Percentiles rank a stretch among this genome's conserved stretches.
Evolutionary conservation across 2,113 vertebrate species (phyloP).

Genomic region (Tetrax tetrax): DNA sequence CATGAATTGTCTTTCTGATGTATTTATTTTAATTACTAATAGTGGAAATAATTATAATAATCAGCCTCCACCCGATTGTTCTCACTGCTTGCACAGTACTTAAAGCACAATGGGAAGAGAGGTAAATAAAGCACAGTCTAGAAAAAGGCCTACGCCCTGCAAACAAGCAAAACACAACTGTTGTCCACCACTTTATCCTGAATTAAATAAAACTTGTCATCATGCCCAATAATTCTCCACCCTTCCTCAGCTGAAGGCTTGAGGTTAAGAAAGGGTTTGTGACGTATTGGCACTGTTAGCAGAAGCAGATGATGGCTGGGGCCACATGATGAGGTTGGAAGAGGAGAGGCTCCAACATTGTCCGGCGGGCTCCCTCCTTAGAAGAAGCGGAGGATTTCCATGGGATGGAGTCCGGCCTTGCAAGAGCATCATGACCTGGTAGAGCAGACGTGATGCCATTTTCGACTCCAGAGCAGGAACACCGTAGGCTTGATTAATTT

Average conservation of each 20-base stretch:
- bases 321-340: not conserved
- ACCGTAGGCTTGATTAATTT: not conserved
- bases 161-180: slow-evolving; percentile 59
- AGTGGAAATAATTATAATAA: slow-evolving; percentile 65
- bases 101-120: slow-evolving; percentile 53
- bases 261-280: slow-evolving; percentile 5
- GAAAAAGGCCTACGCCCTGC: slow-evolving; percentile 35
- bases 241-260: slow-evolving; percentile 38
- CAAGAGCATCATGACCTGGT: not conserved
- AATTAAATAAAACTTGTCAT: slow-evolving; percentile 43
- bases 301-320: not conserved
- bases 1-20: slow-evolving; percentile 49
- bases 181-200: slow-evolving; percentile 36
- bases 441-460: not conserved
- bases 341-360: not conserved
- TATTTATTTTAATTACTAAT: slow-evolving; percentile 71
- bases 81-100: slow-evolving; percentile 51
- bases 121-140: slow-evolving; percentile 54
- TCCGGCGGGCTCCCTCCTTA: not conserved
- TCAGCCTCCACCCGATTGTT: slow-evolving; percentile 54
- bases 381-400: not conserved
- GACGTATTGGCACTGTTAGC: not conserved
- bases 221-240: not conserved
- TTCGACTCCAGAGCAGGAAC: not conserved
- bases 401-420: not conserved